Evolutionary conservation across 2,888 invertebrate species (phyloP).

Genomic region (Sesamia inferens): DNA sequence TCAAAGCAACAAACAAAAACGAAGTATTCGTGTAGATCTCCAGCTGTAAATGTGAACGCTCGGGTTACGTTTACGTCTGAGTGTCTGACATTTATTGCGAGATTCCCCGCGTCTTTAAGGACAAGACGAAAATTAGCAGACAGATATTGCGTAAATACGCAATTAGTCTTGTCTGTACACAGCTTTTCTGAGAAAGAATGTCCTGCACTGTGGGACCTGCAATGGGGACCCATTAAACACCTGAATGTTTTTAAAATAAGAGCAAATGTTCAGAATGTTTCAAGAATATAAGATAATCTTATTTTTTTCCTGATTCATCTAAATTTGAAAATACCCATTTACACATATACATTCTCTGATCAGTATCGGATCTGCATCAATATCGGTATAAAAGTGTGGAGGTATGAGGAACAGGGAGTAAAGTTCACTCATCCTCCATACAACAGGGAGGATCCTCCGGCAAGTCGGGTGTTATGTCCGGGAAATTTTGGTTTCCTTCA

Average conservation of each 20-base stretch:
- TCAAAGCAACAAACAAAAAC: conserved; percentile 16
- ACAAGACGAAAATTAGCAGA: conserved; percentile 44
- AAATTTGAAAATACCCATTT: neutral
- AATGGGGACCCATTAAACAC: neutral
- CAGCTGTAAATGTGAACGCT: conserved; percentile 22
- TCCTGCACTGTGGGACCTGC: neutral
- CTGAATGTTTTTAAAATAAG: neutral
- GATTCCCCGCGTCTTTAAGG: conserved; percentile 42
- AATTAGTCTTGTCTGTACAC: conserved; percentile 21
- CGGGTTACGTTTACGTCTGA: conserved; percentile 37
- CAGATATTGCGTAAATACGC: conserved; percentile 41
- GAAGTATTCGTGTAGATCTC: conserved; percentile 15
- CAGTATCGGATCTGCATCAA: too few relatives aligned
- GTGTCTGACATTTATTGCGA: conserved; percentile 59
- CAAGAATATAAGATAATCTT: neutral
- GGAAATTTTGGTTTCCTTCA: too few relatives aligned
- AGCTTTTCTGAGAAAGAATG: conserved; percentile 9
- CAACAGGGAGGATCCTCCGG: too few relatives aligned
- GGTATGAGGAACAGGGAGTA: too few relatives aligned
- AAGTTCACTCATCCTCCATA: too few relatives aligned
- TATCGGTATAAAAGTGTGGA: too few relatives aligned
- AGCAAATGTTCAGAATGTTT: neutral
- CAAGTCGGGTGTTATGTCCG: too few relatives aligned
- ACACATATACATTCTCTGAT: too few relatives aligned
- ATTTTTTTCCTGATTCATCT: neutral